A percentile compares a stretch with the other conserved stretches of the same genome.
Conservation (phyloP, 2,797 vertebrate genomes). For the Saxicola maurus region DNA sequence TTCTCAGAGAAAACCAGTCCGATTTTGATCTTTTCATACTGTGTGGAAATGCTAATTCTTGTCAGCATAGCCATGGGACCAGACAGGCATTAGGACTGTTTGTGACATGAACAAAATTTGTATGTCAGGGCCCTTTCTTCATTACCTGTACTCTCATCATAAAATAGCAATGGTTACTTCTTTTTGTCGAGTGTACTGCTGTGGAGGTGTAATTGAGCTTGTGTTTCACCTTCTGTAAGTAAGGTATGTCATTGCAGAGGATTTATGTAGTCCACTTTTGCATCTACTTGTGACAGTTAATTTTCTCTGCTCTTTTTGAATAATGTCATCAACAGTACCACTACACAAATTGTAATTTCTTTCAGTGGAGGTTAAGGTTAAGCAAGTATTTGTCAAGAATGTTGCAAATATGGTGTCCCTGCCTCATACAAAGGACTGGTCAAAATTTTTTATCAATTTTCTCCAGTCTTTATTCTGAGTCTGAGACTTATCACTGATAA, state of each 20-base stretch:
- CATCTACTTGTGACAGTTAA: background rate
- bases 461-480: background rate
- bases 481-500: background rate
- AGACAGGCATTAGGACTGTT: background rate
- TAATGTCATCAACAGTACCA: background rate
- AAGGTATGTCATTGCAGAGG: background rate
- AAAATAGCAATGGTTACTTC: background rate
- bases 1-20: background rate
- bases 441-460: background rate
- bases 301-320: background rate
- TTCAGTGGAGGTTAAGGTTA: background rate
- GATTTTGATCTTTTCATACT: background rate
- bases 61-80: background rate
- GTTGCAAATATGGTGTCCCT: background rate
- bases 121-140: background rate
- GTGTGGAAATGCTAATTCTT: background rate
- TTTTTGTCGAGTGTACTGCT: background rate
- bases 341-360: background rate
- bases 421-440: background rate
- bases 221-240: background rate
- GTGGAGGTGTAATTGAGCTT: background rate
- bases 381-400: background rate
- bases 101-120: background rate
- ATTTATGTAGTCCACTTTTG: background rate
- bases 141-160: background rate